These are phyloP conservation scores for Corynorhinus townsendii DNA, from an alignment of 2,113 vertebrate genomes.

Conservation along the genomic window DNA sequence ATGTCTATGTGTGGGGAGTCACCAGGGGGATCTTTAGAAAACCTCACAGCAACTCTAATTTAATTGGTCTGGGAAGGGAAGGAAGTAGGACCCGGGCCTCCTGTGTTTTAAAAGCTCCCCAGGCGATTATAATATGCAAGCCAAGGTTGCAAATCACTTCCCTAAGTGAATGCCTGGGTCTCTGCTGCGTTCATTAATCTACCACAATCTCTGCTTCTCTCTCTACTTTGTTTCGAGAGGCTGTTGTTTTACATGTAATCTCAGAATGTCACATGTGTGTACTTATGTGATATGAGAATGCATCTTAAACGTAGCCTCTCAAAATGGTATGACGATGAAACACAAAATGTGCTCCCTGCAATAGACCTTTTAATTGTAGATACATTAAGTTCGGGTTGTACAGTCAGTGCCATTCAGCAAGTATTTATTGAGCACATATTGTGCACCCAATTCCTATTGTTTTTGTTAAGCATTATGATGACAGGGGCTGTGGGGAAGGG, in stretches of 20 bases:
- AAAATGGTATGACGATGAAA: not conserved
- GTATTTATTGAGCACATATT: not conserved
- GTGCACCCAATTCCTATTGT: not conserved
- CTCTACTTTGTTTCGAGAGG: not conserved
- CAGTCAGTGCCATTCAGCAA: not conserved
- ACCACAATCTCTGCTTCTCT: not conserved
- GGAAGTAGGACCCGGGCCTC: not conserved
- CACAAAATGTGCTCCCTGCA: not conserved
- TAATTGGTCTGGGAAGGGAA: not conserved
- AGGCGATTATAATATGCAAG: not conserved
- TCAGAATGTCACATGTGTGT: not conserved
- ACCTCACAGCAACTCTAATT: conserved; percentile 24
- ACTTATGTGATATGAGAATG: not conserved
- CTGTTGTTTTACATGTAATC: not conserved
- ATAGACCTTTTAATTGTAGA: not conserved
- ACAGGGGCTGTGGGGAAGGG: not conserved
- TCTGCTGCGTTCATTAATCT: not conserved
- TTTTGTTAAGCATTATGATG: not conserved
- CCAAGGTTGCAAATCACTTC: not conserved
- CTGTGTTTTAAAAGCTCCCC: not conserved
- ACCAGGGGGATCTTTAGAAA: not conserved
- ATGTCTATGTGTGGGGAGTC: not conserved
- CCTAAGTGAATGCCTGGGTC: not conserved
- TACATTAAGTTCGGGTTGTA: not conserved
- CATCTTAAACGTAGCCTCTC: not conserved